Evolutionary conservation across 2,113 vertebrate species (phyloP).

Genomic region (Cepphus grylle): DNA sequence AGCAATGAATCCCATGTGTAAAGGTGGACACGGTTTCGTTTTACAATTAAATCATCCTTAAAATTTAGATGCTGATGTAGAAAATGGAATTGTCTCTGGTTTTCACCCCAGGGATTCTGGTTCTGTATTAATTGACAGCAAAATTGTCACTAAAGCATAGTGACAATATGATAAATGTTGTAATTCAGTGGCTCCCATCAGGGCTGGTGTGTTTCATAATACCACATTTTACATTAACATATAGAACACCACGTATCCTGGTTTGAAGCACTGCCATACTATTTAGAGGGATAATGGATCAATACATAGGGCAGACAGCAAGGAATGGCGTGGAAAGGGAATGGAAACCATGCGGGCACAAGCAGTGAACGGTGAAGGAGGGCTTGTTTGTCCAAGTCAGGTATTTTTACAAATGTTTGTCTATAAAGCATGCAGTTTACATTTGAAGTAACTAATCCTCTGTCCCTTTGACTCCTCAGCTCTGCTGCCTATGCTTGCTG

Average conservation of each 20-base stretch:
- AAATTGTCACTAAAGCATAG: not conserved
- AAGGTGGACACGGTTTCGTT: not conserved
- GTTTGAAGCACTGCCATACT: not conserved
- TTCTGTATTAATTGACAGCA: not conserved
- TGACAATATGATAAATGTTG: not conserved
- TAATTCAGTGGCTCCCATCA: not conserved
- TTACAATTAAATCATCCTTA: not conserved
- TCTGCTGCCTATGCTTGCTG: not conserved
- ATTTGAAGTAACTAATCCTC: not conserved
- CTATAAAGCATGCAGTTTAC: not conserved
- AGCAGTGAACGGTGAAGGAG: not conserved
- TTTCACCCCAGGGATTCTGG: not conserved
- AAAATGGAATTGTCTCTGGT: not conserved
- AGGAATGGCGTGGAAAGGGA: not conserved
- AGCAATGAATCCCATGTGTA: not conserved
- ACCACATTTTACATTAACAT: not conserved
- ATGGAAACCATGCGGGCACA: rapidly evolving
- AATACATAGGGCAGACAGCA: not conserved
- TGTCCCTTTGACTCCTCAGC: not conserved
- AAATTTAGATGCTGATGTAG: not conserved
- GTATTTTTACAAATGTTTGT: not conserved
- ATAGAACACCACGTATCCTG: not conserved
- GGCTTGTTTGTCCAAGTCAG: not conserved
- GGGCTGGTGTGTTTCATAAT: not conserved
- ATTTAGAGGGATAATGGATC: not conserved